Evolutionary conservation across 2,797 vertebrate genomes (phyloP), one percentile per base, ranked within the genome.

Genomic region (Sebastes elongatus): DNA sequence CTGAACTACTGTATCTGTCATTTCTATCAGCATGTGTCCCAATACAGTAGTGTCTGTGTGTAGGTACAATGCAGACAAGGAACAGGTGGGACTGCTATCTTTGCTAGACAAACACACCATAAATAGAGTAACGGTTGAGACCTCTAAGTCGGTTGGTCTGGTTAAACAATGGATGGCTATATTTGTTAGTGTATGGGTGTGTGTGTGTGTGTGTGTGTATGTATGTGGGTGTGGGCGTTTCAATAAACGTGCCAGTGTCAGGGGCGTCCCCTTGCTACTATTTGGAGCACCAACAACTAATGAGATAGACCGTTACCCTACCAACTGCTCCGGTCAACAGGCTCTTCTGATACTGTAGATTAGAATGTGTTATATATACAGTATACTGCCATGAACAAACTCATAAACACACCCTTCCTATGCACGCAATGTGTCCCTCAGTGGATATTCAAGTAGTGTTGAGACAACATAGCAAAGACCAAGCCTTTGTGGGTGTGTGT

Each of bases 11-110:
- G 27, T 57, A 55, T 35, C 23, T 30, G n/a, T 63, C 5, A 59
- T 22, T 62, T 68, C 61, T 57, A 68, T 81, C 68, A 71, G 33
- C 55, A 46, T 7, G 22, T 74, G 28, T 32, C 42, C 38, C 11
- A 32, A 7, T 23, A 18, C 42, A 46, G 42, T 46, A 46, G 16
- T 60, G 55, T 55, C 55, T 27, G 53, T 22, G 16, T 67, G 28
- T 63, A 33, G 27, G 71, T 28, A 70, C 30, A 78, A 56, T 60
- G 35, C 27, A 92, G 86, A 92, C 88, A 89, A 76, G 84, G 85
- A 93, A 94, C 94, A 96, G 94, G 94, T 95, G 93, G 89, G 89
- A 78, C 78, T 66, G 85, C 90, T 88, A 82, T 88, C 87, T 86
- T 76, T 77, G 71, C 68, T 61, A 85, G 88, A 91, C 84, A 94